phyloP scores from a whole-genome alignment of 2,888 invertebrate species.

The Ferrisia virgata region DNA sequence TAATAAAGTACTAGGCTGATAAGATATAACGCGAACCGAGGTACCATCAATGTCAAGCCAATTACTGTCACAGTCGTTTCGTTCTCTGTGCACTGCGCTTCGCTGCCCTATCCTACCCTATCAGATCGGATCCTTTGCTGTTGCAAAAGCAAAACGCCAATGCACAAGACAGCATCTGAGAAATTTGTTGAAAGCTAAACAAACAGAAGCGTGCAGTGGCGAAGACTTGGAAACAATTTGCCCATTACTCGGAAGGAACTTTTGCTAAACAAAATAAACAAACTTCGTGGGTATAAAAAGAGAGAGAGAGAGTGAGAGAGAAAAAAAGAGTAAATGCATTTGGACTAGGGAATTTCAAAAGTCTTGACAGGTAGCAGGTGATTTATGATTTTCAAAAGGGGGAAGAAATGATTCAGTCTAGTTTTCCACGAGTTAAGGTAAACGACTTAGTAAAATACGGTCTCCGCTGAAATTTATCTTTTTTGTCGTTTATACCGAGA shows the following conservation, averaged over 20 bases:
- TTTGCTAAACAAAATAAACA: constrained; percentile 41
- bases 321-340: constrained; percentile 40
- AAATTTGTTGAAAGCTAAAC: constrained; percentile 43
- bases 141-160: not conserved
- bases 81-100: not conserved
- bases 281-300: constrained; percentile 7
- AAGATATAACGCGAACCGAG: constrained; percentile 32
- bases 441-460: constrained; percentile 46
- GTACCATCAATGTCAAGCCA: constrained; percentile 44
- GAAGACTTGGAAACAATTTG: constrained; percentile 44
- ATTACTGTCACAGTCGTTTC: constrained; percentile 45
- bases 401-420: constrained; percentile 43
- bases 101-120: not conserved
- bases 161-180: not conserved
- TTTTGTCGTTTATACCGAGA: constrained; percentile 33
- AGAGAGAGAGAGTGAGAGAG: too few species aligned
- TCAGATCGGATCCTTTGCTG: not conserved
- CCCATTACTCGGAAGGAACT: constrained; percentile 33
- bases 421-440: constrained; percentile 44
- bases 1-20: constrained; percentile 43
- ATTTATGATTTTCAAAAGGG: constrained; percentile 41
- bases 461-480: constrained; percentile 40
- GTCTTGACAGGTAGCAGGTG: constrained; percentile 45
- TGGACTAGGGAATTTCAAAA: constrained; percentile 44
- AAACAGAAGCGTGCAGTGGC: constrained; percentile 1